These are phyloP conservation scores for Pogonognathellus flavescens DNA, from an alignment of 1,140 invertebrate genomes.

Conservation along the genomic window DNA sequence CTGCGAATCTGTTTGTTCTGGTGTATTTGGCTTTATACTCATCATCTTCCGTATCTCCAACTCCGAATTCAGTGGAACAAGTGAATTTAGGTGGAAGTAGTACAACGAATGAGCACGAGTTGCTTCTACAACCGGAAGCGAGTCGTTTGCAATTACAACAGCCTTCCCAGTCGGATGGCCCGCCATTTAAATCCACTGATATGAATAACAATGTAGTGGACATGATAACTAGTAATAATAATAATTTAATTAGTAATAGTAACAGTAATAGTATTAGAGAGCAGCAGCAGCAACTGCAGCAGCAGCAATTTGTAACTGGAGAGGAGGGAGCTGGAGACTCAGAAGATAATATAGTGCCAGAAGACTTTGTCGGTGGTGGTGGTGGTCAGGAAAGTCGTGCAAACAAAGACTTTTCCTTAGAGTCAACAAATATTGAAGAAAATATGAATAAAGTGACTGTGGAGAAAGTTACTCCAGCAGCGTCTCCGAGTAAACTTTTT, in stretches of 20 bases:
- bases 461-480: background rate
- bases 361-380: slow-evolving; percentile 19
- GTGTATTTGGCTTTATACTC: slow-evolving; percentile 66
- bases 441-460: slow-evolving; percentile 8
- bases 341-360: slow-evolving; percentile 40
- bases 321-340: slow-evolving; percentile 51
- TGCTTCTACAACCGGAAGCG: slow-evolving; percentile 69
- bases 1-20: slow-evolving; percentile 62
- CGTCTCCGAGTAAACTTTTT: slow-evolving; percentile 54
- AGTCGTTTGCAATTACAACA: slow-evolving; percentile 68
- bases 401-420: slow-evolving; percentile 38
- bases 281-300: background rate
- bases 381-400: background rate
- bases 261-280: slow-evolving; percentile 21
- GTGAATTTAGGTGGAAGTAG: slow-evolving; percentile 20
- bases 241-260: slow-evolving; percentile 43
- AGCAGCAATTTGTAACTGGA: slow-evolving; percentile 19
- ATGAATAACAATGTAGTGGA: slow-evolving; percentile 35
- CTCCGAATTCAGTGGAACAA: slow-evolving; percentile 47
- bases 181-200: slow-evolving; percentile 47
- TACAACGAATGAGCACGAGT: slow-evolving; percentile 60
- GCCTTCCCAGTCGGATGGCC: background rate
- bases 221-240: slow-evolving; percentile 53
- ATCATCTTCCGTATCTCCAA: slow-evolving; percentile 49
- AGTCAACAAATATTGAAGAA: slow-evolving; percentile 28